These are phyloP conservation scores for Naso thynnoides DNA, from an alignment of 2,797 vertebrate species.

Conservation along the genomic window DNA sequence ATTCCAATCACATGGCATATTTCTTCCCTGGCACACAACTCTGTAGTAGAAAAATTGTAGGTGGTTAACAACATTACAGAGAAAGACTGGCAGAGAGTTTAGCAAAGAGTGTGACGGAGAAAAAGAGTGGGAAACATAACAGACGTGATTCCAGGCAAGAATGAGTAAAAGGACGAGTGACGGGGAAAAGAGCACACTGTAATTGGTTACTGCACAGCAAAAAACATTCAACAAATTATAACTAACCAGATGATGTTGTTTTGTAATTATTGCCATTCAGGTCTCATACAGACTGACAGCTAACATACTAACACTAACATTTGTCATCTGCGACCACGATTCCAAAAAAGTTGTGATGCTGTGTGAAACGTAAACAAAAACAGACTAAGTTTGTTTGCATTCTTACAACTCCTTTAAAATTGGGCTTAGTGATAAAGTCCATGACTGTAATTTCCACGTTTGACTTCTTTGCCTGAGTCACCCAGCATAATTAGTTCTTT, in stretches of 20 bases:
- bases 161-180: slow-evolving; percentile 30
- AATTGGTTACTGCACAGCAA: slow-evolving; percentile 23
- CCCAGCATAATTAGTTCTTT: neutral
- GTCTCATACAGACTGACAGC: neutral
- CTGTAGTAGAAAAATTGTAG: neutral
- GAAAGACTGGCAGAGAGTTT: slow-evolving; percentile 12
- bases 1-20: too few species aligned
- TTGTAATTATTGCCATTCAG: slow-evolving; percentile 4
- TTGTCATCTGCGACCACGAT: neutral
- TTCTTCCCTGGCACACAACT: neutral
- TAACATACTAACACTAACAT: neutral
- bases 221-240: slow-evolving; percentile 30
- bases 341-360: too few species aligned
- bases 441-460: slow-evolving; percentile 1
- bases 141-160: slow-evolving; percentile 40
- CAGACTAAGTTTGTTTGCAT: too few species aligned
- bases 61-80: neutral
- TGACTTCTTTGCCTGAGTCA: neutral
- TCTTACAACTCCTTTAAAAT: too few species aligned
- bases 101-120: slow-evolving; percentile 5
- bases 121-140: neutral
- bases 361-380: too few species aligned
- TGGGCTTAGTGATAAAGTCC: neutral
- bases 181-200: neutral
- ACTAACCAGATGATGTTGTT: slow-evolving; percentile 26